Percentiles rank a stretch among this genome's conserved stretches.
Conservation (phyloP, 2,888 invertebrate species). For the Rhamnusium bicolor region DNA sequence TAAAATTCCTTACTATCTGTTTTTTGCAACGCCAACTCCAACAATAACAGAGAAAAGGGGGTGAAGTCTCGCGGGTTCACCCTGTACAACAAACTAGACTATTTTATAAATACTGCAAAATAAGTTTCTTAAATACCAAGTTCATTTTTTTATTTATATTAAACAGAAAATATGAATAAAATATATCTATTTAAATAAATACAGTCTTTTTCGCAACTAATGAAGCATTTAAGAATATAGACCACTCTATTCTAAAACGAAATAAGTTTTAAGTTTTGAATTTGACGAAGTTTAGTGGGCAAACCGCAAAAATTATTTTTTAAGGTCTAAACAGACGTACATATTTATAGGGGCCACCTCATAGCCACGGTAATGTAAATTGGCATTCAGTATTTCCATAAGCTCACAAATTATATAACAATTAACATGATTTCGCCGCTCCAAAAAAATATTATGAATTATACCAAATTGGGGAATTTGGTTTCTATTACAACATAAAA, state of each 20-base stretch:
- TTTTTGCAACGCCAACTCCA: too few species aligned
- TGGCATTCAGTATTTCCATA: constrained; percentile 7
- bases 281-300: neutral
- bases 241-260: neutral
- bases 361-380: constrained; percentile 15
- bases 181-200: too few species aligned
- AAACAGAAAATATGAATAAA: too few species aligned
- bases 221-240: too few species aligned
- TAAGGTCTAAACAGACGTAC: constrained; percentile 1
- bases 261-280: constrained; percentile 25
- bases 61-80: too few species aligned
- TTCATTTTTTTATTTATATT: too few species aligned
- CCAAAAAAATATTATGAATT: constrained; percentile 25
- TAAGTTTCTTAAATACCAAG: too few species aligned
- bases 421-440: neutral
- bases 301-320: constrained; percentile 21
- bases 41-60: too few species aligned
- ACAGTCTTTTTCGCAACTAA: too few species aligned
- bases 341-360: neutral
- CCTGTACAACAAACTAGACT: too few species aligned
- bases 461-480: constrained; percentile 21
- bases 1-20: too few species aligned
- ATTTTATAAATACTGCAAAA: too few species aligned
- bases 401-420: constrained; percentile 31
- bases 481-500: neutral